Percentiles rank a stretch among this genome's conserved stretches.
phyloP scores from a whole-genome alignment of 1,140 invertebrate species.

The Lepidotrigona ventralis region DNA sequence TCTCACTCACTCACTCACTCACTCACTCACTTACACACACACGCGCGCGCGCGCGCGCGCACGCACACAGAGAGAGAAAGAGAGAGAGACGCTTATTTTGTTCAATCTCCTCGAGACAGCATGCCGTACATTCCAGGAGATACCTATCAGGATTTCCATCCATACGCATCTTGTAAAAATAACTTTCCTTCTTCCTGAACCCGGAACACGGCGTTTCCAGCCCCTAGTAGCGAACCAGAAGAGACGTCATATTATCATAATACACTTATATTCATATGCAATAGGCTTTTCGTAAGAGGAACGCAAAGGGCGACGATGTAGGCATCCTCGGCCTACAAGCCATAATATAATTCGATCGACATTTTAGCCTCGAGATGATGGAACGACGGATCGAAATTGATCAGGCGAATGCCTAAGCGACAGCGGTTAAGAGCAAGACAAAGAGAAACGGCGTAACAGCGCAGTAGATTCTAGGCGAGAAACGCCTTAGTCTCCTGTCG shows the following conservation, averaged over 20 bases:
- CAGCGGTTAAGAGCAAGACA: constrained; percentile 40
- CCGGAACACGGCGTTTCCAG: constrained; percentile 49
- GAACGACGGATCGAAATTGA: constrained; percentile 67
- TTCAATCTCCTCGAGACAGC: constrained; percentile 30
- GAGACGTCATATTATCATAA: constrained; percentile 74
- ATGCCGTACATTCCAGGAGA: constrained; percentile 42
- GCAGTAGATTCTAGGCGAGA: neutral
- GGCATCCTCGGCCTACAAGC: constrained; percentile 38
- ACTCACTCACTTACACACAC: too few species aligned
- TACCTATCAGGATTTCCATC: constrained; percentile 59
- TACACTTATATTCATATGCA: constrained; percentile 77
- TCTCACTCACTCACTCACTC: neutral
- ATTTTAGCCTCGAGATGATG: constrained; percentile 66
- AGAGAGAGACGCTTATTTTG: constrained; percentile 41
- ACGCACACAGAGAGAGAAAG: too few species aligned
- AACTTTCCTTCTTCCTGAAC: constrained; percentile 29
- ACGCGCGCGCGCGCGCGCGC: too few species aligned
- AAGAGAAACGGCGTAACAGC: neutral
- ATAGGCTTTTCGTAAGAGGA: constrained; percentile 60
- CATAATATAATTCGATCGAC: constrained; percentile 71
- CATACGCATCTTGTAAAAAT: constrained; percentile 60
- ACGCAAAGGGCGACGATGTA: constrained; percentile 48
- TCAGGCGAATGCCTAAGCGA: constrained; percentile 38
- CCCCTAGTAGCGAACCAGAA: constrained; percentile 60
- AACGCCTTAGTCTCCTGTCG: constrained; percentile 30